phyloP scores from a whole-genome alignment of 2,888 invertebrate species.

The Stenodema calcarata region DNA sequence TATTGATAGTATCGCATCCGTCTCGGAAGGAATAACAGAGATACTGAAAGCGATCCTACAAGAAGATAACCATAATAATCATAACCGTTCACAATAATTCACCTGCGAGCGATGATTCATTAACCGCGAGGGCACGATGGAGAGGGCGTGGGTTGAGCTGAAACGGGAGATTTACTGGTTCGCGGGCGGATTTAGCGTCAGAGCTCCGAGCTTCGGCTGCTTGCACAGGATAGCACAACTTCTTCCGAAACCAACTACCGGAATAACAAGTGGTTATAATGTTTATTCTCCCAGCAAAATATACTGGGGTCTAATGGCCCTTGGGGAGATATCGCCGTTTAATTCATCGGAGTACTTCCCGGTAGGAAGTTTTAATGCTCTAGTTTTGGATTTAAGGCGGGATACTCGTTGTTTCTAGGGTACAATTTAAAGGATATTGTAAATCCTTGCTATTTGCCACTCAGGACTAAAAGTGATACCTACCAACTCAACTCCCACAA shows the following conservation, averaged over 20 bases:
- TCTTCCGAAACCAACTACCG: conserved; percentile 2
- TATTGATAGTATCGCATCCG: not conserved
- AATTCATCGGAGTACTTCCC: not conserved
- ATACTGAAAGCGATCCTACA: not conserved
- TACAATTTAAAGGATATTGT: not conserved
- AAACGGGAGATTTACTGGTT: conserved; percentile 26
- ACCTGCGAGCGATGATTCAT: conserved; percentile 18
- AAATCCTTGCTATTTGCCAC: too few species aligned
- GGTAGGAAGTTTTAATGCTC: not conserved
- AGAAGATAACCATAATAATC: not conserved
- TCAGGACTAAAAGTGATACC: too few species aligned
- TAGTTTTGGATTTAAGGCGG: not conserved
- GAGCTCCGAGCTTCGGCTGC: not conserved
- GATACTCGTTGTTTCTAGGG: not conserved
- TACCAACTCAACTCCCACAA: too few species aligned
- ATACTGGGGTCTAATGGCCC: not conserved
- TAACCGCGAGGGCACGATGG: not conserved
- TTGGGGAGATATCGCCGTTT: not conserved
- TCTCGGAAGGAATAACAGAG: not conserved
- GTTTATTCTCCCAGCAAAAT: conserved; percentile 1
- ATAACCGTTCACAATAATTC: not conserved
- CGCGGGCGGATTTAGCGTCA: conserved; percentile 26
- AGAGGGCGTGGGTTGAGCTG: not conserved
- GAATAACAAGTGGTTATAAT: conserved; percentile 23
- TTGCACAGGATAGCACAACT: not conserved